Base-by-base conservation (phyloP, 1,140 invertebrate genomes). In the Fragariocoptes setiger region DNA sequence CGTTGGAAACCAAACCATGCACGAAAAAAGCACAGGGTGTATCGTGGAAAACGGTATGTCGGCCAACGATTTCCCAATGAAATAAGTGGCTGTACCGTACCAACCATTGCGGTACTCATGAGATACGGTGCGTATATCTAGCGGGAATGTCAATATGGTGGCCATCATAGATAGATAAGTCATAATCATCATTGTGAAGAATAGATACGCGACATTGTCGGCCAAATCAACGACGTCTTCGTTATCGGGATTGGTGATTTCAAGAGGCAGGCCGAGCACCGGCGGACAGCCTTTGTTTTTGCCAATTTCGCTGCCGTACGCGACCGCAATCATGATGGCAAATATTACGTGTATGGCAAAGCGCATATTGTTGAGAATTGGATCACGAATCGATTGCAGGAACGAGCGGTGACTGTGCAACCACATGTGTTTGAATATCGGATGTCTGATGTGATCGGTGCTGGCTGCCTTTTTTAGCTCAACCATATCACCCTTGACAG, bases 91-190 rank as follows among this genome's bases (percentile, higher is more conserved):
- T n/a, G 25, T 31, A 8, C 25, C 25, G 25, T 31, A 31, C 25
- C 25, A 31, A 8, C 25, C 25, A 31, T 31, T 31, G 5, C n/a
- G 5, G n/a, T 31, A 31, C 25, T 31, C 25, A 5, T 31, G 8
- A n/a, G 8, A 8, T 8, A 31, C 25, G 8, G 25, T 31, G 8
- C n/a, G 8, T 8, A 46, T 16, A 44, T 44, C 40, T 42, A 50
- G 70, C 76, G 78, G 64, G 88, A 83, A 92, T 48, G 83, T 88
- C 46, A 92, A 66, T 51, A 92, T 80, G n/a, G 82, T 90, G 42
- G 83, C 78, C 77, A 90, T 90, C 69, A 90, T 78, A 4, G 83
- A 76, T 19, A 79, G 80, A 52, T 88, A 92, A 70, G 86, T 86
- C 36, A 85, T 71, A 58, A 94, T 90, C 55, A 92, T 69, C 42